Percentiles rank a stretch among this genome's conserved stretches.
phyloP scores from a whole-genome alignment of 1,140 invertebrate species.

The Nymphalis io region DNA sequence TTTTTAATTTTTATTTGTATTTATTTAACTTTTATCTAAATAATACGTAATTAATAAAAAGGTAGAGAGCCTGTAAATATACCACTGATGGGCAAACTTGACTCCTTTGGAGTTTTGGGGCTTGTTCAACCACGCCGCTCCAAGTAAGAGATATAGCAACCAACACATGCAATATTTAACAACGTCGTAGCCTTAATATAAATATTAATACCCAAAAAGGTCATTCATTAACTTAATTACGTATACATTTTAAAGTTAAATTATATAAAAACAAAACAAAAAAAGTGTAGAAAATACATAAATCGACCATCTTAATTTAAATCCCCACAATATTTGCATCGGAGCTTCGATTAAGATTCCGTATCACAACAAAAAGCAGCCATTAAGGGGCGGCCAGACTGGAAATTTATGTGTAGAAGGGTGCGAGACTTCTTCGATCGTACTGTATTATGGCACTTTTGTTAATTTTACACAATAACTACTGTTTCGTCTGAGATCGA shows the following conservation, averaged over 20 bases:
- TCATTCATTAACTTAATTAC: neutral
- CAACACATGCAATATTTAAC: too few species aligned
- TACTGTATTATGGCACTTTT: constrained; percentile 27
- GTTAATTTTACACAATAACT: constrained; percentile 31
- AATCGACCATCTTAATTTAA: constrained; percentile 35
- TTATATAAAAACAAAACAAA: neutral
- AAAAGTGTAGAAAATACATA: constrained; percentile 8
- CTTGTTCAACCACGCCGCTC: too few species aligned
- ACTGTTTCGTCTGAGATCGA: neutral
- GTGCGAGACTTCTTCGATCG: constrained; percentile 26
- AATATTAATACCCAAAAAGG: too few species aligned
- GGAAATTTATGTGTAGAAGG: constrained; percentile 37
- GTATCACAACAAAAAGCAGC: constrained; percentile 38
- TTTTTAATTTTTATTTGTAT: too few species aligned
- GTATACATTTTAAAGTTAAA: neutral
- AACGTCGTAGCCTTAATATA: too few species aligned
- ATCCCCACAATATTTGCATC: constrained; percentile 38
- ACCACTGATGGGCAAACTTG: too few species aligned
- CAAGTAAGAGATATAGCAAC: too few species aligned
- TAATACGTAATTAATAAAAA: too few species aligned
- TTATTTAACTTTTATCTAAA: too few species aligned
- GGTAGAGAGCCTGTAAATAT: too few species aligned
- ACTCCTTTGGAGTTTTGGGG: too few species aligned
- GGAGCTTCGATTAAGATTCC: constrained; percentile 32
- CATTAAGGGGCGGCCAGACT: constrained; percentile 31